Evolutionary conservation across 92 coral and sea anemone species (phyloP).

Genomic region (Epizoanthus ramosus): DNA sequence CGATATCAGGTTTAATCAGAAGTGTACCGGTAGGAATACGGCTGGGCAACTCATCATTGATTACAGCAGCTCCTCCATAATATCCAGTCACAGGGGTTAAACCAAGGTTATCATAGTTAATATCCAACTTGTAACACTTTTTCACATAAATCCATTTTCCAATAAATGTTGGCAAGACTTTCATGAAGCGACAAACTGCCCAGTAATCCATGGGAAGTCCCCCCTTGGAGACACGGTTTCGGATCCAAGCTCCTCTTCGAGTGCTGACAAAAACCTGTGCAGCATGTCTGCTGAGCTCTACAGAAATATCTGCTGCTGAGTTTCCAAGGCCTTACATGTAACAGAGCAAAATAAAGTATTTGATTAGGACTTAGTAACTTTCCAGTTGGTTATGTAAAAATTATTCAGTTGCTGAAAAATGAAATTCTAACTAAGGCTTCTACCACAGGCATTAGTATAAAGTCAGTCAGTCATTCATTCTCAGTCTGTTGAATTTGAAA

Average conservation of each 20-base stretch:
- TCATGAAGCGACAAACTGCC: neutral
- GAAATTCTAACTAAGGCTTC: no score
- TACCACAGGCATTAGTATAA: no score
- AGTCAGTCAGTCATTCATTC: no score
- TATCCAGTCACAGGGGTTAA: conserved; percentile 36
- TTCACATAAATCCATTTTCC: neutral
- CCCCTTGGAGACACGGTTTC: conserved; percentile 22
- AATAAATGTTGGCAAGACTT: conserved; percentile 3
- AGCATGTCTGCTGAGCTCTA: conserved; percentile 53
- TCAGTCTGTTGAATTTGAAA: no score
- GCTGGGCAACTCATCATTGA: conserved; percentile 37
- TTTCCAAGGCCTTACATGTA: conserved; percentile 50
- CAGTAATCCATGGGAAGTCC: conserved; percentile 42
- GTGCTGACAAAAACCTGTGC: conserved; percentile 48
- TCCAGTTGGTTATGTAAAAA: no score
- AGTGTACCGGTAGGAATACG: conserved; percentile 45
- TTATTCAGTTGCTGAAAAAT: no score
- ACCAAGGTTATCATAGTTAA: conserved; percentile 18
- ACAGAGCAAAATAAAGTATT: neutral
- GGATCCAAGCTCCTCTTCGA: conserved; percentile 54
- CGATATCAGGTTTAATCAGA: conserved; percentile 40
- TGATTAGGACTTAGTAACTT: no score
- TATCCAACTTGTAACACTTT: neutral
- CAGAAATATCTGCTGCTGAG: conserved; percentile 60
- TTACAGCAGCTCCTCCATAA: conserved; percentile 15